phyloP scores from a whole-genome alignment of 1,140 invertebrate species.

The Macrocentrus cingulum region DNA sequence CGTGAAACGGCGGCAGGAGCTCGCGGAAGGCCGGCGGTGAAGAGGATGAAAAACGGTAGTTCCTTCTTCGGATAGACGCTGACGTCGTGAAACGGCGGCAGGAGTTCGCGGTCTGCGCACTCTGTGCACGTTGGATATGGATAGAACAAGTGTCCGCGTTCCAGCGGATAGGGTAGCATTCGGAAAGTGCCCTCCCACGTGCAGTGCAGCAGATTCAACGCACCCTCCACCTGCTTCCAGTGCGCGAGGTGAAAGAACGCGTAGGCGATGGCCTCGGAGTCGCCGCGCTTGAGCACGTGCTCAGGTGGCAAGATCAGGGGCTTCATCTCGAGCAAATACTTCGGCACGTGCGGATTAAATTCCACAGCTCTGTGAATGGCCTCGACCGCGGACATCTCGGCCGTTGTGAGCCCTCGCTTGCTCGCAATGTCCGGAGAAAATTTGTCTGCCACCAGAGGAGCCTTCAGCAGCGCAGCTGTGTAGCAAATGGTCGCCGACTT shows the following conservation, averaged over 20 bases:
- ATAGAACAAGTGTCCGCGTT: conserved; percentile 93
- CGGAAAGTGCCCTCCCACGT: conserved; percentile 97
- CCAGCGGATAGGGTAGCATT: conserved; percentile 90
- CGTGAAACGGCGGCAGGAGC: conserved; percentile 92
- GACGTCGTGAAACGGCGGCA: conserved; percentile 93
- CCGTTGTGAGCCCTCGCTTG: conserved; percentile 82
- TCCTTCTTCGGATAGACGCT: conserved; percentile 97
- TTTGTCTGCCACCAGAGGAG: conserved; percentile 89
- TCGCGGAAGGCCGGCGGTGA: conserved; percentile 91
- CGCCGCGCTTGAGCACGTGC: conserved; percentile 95
- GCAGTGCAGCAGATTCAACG: conserved; percentile 89
- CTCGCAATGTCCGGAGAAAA: conserved; percentile 87
- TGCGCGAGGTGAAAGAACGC: conserved; percentile 95
- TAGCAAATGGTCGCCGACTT: conserved; percentile 98
- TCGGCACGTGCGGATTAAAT: conserved; percentile 98
- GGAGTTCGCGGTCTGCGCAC: conserved; percentile 90
- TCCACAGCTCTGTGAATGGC: conserved; percentile 97
- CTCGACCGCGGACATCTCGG: conserved; percentile 94
- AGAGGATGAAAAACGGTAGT: conserved; percentile 92
- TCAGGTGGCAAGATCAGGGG: conserved; percentile 94
- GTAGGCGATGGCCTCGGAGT: conserved; percentile 96
- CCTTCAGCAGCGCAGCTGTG: conserved; percentile 92
- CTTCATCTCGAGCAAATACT: conserved; percentile 97
- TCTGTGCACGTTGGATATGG: conserved; percentile 94
- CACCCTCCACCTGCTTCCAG: conserved; percentile 97